Percentiles rank a stretch among this genome's conserved stretches.
These are phyloP conservation scores for Athene noctua DNA, from an alignment of 2,113 vertebrate species.

Conservation along the genomic window DNA sequence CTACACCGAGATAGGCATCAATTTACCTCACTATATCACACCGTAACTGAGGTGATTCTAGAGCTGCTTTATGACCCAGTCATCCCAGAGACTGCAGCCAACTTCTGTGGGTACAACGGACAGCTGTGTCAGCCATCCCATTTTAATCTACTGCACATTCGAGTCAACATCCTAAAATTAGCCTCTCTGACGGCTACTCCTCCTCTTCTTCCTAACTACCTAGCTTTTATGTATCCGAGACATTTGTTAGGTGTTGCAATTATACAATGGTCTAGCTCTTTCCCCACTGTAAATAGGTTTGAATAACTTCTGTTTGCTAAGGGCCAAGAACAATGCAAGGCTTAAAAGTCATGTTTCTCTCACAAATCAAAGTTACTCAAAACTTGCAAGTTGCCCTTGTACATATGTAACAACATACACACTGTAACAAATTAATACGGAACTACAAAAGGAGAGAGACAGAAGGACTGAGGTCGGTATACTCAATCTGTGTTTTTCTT, in stretches of 20 bases:
- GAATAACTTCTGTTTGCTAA: background rate
- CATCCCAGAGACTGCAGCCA: background rate
- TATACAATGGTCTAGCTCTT: background rate
- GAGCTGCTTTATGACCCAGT: background rate
- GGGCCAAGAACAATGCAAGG: background rate
- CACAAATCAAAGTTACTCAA: background rate
- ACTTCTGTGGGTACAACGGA: background rate
- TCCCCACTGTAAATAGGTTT: background rate
- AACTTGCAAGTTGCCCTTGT: background rate
- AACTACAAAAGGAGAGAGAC: background rate
- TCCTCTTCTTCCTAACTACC: background rate
- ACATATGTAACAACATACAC: background rate
- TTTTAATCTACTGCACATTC: background rate
- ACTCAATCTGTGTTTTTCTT: background rate
- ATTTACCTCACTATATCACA: background rate
- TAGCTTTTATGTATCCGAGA: background rate
- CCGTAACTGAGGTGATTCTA: background rate
- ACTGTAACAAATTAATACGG: background rate
- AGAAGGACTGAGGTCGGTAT: background rate
- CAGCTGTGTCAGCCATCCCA: background rate
- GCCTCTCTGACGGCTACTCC: background rate
- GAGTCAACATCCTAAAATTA: conserved; percentile 55
- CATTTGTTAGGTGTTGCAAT: background rate
- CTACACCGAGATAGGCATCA: background rate
- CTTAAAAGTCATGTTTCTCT: background rate